Base-by-base conservation (phyloP, 92 coral and sea anemone species). In the Zoanthus sansibaricus region DNA sequence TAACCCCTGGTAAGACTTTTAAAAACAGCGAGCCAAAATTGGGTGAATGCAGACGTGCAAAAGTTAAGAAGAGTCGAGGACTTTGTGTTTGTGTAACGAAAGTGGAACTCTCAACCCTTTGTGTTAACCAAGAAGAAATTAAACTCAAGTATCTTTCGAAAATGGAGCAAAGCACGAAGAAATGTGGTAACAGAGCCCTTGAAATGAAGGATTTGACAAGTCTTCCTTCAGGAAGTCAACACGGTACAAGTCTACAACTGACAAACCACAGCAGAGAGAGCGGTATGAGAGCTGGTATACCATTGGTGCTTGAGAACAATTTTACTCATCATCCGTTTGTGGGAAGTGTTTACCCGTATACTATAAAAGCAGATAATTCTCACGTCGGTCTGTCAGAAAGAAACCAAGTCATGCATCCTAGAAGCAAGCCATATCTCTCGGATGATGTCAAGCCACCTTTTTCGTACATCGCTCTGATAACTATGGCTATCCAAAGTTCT, bases 401-500 rank as follows among this genome's bases (percentile, higher is more conserved):
- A 44, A 45, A 90, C 75, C 86, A 47, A 83, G 87, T 14, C 88
- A 90, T 90, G 93, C 94, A 87, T 83, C 77, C 90, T 20, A 82
- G 91, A 85, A 92, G 84, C 94, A 94, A 97, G 88, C 99, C 96
- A n/a, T 97, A 97, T 72, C 94, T 95, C 76, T 93, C 98, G 71
- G 96, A 94, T 71, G 99, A 95, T 37, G 99, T 97, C 14, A 97
- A 97, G 78, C 99, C 99, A 13, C 99, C 99, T 11, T 97, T 89
- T 77, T 97, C 99, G 6, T 97, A 97, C 91, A 97, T 97, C 59
- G 99, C 99, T 7, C 82, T 97, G 55, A 97, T 97, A 52, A 92
- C 99, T 31, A 97, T 97, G 99, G 98, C 99, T 1, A 95, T 97
- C 7, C 95, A 97, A 79, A 94, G 95, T 71, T 97, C 99, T 5